Conservation (phyloP, 1,140 invertebrate species). For the Neodiprion virginianus region DNA sequence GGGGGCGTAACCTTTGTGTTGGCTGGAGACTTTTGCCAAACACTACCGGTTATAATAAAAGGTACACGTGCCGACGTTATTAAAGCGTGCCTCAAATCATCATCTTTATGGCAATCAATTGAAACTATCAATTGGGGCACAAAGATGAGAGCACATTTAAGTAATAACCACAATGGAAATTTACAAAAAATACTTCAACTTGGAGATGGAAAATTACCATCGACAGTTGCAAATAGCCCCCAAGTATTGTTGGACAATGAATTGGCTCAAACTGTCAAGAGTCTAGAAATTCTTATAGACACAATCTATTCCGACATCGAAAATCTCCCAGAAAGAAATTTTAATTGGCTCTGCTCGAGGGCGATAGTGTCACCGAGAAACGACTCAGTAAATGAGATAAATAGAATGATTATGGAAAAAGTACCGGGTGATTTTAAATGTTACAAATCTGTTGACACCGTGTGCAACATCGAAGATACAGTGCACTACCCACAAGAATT, state of each 20-base stretch:
- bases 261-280: not conserved
- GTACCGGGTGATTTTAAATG: conserved; percentile 8
- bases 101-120: conserved; percentile 40
- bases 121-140: conserved; percentile 29
- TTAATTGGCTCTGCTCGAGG: conserved; percentile 44
- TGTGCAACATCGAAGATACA: conserved; percentile 32
- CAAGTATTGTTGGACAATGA: not conserved
- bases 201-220: conserved; percentile 37
- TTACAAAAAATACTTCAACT: conserved; percentile 34
- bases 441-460: conserved; percentile 41
- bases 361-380: conserved; percentile 44
- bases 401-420: not conserved
- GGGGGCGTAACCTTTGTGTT: conserved; percentile 51
- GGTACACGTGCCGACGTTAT: conserved; percentile 57
- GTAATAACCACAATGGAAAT: conserved; percentile 24
- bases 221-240: conserved; percentile 29
- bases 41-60: conserved; percentile 55
- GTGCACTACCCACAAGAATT: conserved; percentile 31
- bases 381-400: conserved; percentile 21
- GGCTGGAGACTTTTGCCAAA: conserved; percentile 63
- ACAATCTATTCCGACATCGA: not conserved
- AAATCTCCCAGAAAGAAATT: not conserved
- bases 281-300: not conserved
- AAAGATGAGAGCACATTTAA: conserved; percentile 30
- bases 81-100: conserved; percentile 47